Percentiles rank a stretch among this genome's conserved stretches.
Conservation (phyloP, 2,113 vertebrate species). For the Phyllostomus hastatus region DNA sequence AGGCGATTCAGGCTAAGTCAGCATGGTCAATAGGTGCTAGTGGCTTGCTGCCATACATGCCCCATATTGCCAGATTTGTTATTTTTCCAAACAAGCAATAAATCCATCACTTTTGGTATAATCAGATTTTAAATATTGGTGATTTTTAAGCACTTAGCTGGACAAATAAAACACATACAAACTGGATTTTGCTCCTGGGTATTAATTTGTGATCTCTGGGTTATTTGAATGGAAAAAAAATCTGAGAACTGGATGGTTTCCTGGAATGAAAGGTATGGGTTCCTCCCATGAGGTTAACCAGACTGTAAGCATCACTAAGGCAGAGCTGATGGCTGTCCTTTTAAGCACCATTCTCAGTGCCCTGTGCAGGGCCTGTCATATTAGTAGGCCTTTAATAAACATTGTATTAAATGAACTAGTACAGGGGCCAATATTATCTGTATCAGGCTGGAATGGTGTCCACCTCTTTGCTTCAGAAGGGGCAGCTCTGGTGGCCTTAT, state of each 20-base stretch:
- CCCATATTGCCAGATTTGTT: not conserved
- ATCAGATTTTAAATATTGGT: not conserved
- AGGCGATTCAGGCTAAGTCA: not conserved
- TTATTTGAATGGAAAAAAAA: not conserved
- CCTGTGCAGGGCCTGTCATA: not conserved
- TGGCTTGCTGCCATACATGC: not conserved
- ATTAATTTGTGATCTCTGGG: not conserved
- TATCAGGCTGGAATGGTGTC: not conserved
- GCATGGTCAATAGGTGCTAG: not conserved
- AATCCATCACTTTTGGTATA: not conserved
- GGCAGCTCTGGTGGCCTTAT: not conserved
- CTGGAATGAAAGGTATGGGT: not conserved
- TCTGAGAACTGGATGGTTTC: not conserved
- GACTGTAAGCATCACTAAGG: not conserved
- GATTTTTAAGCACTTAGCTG: not conserved
- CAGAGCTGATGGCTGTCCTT: not conserved
- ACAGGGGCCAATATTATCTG: not conserved
- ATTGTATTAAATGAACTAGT: not conserved
- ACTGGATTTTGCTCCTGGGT: not conserved
- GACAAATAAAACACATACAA: not conserved
- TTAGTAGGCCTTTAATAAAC: not conserved
- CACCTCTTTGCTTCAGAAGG: not conserved
- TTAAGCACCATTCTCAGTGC: not conserved
- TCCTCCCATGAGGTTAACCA: not conserved
- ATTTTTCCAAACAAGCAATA: not conserved